phyloP scores from a whole-genome alignment of 2,888 invertebrate genomes.

The Zeuzera pyrina region DNA sequence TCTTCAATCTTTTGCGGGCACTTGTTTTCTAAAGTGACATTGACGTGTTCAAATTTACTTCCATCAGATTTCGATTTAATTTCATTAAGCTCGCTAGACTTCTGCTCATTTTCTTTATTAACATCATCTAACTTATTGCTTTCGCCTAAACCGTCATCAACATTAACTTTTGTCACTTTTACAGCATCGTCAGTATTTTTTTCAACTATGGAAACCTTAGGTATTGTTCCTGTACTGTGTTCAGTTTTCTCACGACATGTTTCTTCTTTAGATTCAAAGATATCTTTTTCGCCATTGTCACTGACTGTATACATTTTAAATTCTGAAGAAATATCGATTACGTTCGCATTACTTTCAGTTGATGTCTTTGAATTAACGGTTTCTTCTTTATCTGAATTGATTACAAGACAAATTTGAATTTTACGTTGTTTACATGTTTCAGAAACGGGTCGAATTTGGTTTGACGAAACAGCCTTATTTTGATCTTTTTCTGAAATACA shows the following conservation, averaged over 20 bases:
- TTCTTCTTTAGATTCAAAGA: too few species aligned
- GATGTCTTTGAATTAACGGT: background rate
- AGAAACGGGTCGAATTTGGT: constrained; percentile 15
- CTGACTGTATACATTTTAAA: constrained; percentile 40
- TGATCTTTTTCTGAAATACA: constrained; percentile 34
- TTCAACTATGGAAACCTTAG: constrained; percentile 1
- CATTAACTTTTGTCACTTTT: too few species aligned
- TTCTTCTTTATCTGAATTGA: constrained; percentile 28
- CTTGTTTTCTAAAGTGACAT: too few species aligned
- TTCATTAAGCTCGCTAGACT: too few species aligned
- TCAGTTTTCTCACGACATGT: too few species aligned
- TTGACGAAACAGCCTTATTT: constrained; percentile 10
- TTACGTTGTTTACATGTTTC: constrained; percentile 33
- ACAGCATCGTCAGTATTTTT: constrained; percentile 5
- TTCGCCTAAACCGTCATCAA: too few species aligned
- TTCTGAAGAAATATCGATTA: constrained; percentile 29
- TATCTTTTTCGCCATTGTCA: too few species aligned
- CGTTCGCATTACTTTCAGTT: constrained; percentile 9
- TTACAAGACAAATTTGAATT: constrained; percentile 49
- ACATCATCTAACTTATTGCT: too few species aligned
- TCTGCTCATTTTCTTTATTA: too few species aligned
- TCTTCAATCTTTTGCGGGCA: too few species aligned
- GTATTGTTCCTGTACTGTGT: constrained; percentile 10
- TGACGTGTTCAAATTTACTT: too few species aligned
- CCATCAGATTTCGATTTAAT: too few species aligned